These are phyloP conservation scores for Epinephelus awoara DNA, from an alignment of 2,797 vertebrate species.

Conservation along the genomic window DNA sequence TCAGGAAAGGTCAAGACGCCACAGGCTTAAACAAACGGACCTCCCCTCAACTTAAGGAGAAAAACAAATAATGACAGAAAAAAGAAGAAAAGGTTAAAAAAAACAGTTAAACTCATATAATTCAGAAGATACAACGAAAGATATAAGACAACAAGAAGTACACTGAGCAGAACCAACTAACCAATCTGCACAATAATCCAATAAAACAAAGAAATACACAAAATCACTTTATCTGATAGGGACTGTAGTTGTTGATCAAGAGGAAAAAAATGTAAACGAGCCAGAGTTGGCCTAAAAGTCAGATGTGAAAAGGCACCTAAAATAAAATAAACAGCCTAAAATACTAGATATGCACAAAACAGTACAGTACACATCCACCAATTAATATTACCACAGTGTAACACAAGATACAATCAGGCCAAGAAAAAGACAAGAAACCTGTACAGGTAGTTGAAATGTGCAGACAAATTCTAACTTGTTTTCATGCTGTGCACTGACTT, in stretches of 20 bases:
- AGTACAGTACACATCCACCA: not conserved
- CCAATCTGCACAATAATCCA: too few species aligned
- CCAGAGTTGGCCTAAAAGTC: not conserved
- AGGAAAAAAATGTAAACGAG: not conserved
- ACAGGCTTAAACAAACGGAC: too few species aligned
- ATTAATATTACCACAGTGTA: not conserved
- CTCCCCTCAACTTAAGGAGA: too few species aligned
- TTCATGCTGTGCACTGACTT: not conserved
- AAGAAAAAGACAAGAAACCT: not conserved
- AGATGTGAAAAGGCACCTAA: not conserved
- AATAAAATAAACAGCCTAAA: not conserved
- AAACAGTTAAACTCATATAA: too few species aligned
- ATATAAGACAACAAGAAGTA: too few species aligned
- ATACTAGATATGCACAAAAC: constrained; percentile 3
- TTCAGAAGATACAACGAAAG: too few species aligned
- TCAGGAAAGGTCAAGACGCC: too few species aligned
- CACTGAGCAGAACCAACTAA: too few species aligned
- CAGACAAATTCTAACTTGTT: too few species aligned
- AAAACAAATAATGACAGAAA: too few species aligned
- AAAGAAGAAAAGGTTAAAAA: too few species aligned
- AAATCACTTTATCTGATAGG: not conserved
- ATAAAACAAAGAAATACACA: too few species aligned
- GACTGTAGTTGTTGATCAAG: not conserved
- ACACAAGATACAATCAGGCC: not conserved
- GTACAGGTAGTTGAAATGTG: not conserved